Evolutionary conservation across 2,888 invertebrate genomes (phyloP).

Genomic region (Lasioglossum lativentre): DNA sequence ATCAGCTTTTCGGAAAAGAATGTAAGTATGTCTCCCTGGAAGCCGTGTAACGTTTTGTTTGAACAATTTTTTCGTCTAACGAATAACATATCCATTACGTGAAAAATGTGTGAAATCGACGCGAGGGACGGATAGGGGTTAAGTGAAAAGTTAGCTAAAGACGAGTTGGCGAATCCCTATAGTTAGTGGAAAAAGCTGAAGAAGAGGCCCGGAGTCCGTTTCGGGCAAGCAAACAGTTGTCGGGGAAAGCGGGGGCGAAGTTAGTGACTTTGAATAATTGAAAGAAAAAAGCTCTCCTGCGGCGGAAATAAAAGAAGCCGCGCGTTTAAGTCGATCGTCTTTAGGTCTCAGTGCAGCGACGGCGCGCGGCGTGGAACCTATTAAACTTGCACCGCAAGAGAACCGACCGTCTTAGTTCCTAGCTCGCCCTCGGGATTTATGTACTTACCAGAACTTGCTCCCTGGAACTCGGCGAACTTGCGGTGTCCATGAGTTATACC

Average conservation of each 20-base stretch:
- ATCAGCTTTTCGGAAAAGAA: too few species aligned
- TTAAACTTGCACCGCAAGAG: constrained; percentile 76
- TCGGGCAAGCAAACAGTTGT: background rate
- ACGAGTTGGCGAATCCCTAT: background rate
- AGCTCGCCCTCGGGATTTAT: constrained; percentile 74
- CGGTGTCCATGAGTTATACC: constrained; percentile 66
- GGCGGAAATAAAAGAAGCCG: constrained; percentile 58
- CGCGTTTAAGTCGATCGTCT: constrained; percentile 79
- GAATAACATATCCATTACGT: too few species aligned
- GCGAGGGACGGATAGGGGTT: background rate
- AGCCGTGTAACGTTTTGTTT: too few species aligned
- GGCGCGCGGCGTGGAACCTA: constrained; percentile 65
- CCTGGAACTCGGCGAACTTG: constrained; percentile 67
- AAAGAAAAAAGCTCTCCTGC: constrained; percentile 19
- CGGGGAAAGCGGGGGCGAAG: constrained; percentile 56
- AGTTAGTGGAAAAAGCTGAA: background rate
- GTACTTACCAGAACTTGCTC: constrained; percentile 77
- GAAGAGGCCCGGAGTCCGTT: background rate
- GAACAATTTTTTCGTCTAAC: too few species aligned
- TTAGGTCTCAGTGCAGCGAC: constrained; percentile 74
- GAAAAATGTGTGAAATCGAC: too few species aligned
- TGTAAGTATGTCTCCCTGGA: too few species aligned
- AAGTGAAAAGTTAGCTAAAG: background rate
- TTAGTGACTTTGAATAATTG: constrained; percentile 33
- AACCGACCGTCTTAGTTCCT: constrained; percentile 76